Conservation (phyloP, 2,797 vertebrate species). For the Philypnodon macrostomus region DNA sequence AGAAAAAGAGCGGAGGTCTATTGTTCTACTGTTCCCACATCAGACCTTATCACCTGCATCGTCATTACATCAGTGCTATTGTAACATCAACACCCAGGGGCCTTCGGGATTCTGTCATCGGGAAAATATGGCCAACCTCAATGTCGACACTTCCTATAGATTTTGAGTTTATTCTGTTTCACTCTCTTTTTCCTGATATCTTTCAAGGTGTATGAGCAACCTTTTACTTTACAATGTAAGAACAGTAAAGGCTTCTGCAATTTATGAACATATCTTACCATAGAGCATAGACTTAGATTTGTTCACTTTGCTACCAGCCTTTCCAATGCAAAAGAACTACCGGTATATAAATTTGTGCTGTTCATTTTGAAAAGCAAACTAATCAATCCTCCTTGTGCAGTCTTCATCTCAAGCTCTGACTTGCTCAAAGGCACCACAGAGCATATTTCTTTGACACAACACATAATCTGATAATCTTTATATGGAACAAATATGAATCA, state of each 20-base stretch:
- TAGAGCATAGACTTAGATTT: no score
- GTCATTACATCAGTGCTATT: slow-evolving; percentile 22
- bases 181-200: not conserved
- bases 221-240: not conserved
- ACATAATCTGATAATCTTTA: slow-evolving; percentile 19
- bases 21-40: slow-evolving; percentile 40
- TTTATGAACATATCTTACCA: not conserved
- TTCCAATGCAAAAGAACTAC: no score
- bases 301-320: slow-evolving; percentile 7
- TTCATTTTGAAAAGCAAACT: no score
- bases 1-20: slow-evolving; percentile 24
- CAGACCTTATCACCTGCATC: slow-evolving; percentile 35
- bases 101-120: slow-evolving; percentile 16
- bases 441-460: slow-evolving; percentile 5
- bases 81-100: slow-evolving; percentile 17
- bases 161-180: no score
- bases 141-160: not conserved
- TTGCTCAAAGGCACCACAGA: slow-evolving; percentile 4
- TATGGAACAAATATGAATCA: slow-evolving; percentile 39
- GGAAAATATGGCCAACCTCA: slow-evolving; percentile 1
- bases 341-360: not conserved
- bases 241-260: not conserved
- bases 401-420: not conserved
- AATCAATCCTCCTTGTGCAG: not conserved
- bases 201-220: not conserved